Evolutionary conservation across 2,888 invertebrate genomes (phyloP), one percentile per base, ranked within the genome.

Genomic region (Drosophila phalerata): DNA sequence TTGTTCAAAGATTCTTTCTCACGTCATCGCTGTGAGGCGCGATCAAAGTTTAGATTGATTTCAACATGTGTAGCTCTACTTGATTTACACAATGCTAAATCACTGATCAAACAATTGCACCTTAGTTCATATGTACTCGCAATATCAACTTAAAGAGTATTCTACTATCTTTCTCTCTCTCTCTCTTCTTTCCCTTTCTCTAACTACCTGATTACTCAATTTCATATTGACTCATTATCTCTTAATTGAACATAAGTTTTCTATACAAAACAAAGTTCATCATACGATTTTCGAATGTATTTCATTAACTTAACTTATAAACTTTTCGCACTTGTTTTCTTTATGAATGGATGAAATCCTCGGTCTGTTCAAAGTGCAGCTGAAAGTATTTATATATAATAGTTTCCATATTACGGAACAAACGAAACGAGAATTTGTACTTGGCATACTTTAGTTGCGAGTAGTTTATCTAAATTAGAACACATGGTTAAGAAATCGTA

Each of bases 371-470:
- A 77, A 77, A 73, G 77, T 77, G 32, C 76, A 75, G 56, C 17
- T 37, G 2, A 15, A n/a, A 32, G 11, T 17, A 17, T 37, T 15
- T 15, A n/a, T 42, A 37, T n/a, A n/a, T n/a, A n/a, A n/a, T 42
- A n/a, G 13, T 40, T 22, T 45, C n/a, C 47, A 15, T 28, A 56
- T 43, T 48, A 40, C 45, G 60, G 32, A 49, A 64, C 17, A 55
- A 58, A 17, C 40, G 42, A 49, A 64, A 49, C 51, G 49, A 13
- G 8, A 11, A 60, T 38, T 69, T 77, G 73, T 69, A 37, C 64
- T 76, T 77, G 77, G 73, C 76, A 76, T 57, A 77, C 61, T 77
- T 77, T 77, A 25, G 17, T 17, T 30, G 13, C 17, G 8, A 11
- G 1, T 30, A 22, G 52, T 58, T 55, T 57, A 73, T 69, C 73